Evolutionary conservation across 1,140 invertebrate species (phyloP), one percentile per base, ranked within the genome.

Genomic region (Aethina tumida): DNA sequence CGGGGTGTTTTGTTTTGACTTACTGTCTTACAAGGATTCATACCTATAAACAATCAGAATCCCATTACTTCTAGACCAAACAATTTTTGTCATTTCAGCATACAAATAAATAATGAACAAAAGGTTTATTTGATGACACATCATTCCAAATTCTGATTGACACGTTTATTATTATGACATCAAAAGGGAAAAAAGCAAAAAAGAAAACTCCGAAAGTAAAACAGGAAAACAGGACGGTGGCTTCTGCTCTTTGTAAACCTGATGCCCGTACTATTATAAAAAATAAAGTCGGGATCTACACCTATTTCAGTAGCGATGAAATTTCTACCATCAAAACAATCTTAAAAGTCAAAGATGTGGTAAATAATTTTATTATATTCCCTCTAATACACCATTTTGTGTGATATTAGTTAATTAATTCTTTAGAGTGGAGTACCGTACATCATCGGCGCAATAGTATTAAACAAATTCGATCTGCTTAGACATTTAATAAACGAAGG

Each of bases 281-380:
- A 22, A n/a, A 22, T 6, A 22, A 22, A 7, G 6, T 22, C n/a
- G n/a, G 6, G 6, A 22, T 7, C 6, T 35, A 37, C 26, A 19
- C 29, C 4, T 44, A 42, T 29, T 55, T 52, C 33, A 49, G 12
- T 14, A 13, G 39, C 14, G 39, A 34, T 5, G 53, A 55, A 29
- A 28, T 55, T 13, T 19, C 37, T 0, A 33, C 41, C 19, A 41
- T 55, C 10, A 50, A 49, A 28, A 20, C 19, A 12, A 45, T 41
- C 9, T 25, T 52, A 28, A 55, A 50, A 43, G 32, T 40, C 7
- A 55, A 55, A 37, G 48, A 54, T 35, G 39, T 50, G 39, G 52
- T 54, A 50, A 41, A 27, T 29, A 18, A 17, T 15, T 12, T 14
- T 0, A 3, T 3, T 9, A 35, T 4, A 4, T 27, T 16, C 35